phyloP scores from a whole-genome alignment of 1,140 invertebrate genomes.

The Lamellibrachia luymesi region DNA sequence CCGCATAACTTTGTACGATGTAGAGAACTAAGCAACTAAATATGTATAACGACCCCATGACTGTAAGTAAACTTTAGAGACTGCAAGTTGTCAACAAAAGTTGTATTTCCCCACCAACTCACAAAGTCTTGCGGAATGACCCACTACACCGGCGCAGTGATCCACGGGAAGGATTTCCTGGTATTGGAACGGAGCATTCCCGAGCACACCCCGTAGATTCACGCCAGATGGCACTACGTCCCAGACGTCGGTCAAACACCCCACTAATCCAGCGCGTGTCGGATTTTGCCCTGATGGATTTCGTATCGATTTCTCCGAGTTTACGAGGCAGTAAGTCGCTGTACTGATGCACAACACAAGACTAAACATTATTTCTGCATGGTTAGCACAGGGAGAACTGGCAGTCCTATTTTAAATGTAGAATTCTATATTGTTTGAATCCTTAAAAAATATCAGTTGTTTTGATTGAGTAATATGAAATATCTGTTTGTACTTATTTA shows the following conservation, averaged over 20 bases:
- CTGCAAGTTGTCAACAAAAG: background rate
- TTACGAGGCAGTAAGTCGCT: background rate
- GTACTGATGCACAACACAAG: background rate
- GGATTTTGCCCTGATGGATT: background rate
- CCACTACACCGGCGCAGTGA: background rate
- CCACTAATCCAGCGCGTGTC: background rate
- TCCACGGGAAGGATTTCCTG: background rate
- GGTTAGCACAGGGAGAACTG: too few species aligned
- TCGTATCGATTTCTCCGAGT: background rate
- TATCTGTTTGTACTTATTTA: too few species aligned
- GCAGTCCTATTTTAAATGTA: too few species aligned
- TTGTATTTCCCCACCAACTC: background rate
- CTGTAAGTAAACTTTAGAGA: background rate
- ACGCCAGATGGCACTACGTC: background rate
- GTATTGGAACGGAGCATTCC: slow-evolving; percentile 3
- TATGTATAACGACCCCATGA: background rate
- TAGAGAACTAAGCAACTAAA: background rate
- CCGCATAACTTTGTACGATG: background rate
- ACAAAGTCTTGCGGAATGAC: background rate
- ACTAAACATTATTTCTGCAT: too few species aligned
- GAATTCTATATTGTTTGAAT: too few species aligned
- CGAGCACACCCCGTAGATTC: background rate
- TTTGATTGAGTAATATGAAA: too few species aligned
- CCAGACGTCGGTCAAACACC: background rate
- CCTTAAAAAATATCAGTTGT: too few species aligned